Evolutionary conservation across 2,888 invertebrate genomes (phyloP).

Genomic region (Polydrusus cervinus): DNA sequence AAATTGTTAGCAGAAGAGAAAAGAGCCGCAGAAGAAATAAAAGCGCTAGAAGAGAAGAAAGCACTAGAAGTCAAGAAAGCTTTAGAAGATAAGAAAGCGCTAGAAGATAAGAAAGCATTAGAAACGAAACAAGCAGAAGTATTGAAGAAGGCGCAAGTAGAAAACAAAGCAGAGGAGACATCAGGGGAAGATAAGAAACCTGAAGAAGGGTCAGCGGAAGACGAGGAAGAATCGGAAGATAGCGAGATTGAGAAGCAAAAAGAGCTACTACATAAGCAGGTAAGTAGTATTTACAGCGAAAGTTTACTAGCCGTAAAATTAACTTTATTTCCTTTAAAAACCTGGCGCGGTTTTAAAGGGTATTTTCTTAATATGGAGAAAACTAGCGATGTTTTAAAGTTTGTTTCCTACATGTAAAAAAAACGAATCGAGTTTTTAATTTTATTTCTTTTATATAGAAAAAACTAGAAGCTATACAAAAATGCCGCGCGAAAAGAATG

Average conservation of each 20-base stretch:
- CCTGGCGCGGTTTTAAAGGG: too few species aligned
- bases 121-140: slow-evolving; percentile 6
- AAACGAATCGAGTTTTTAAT: too few species aligned
- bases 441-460: slow-evolving; percentile 25
- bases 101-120: background rate
- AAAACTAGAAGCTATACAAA: slow-evolving; percentile 50
- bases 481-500: slow-evolving; percentile 51
- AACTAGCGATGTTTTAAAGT: too few species aligned
- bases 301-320: too few species aligned
- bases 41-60: slow-evolving; percentile 2
- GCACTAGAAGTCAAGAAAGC: background rate
- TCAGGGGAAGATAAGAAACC: background rate
- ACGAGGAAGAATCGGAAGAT: slow-evolving; percentile 32
- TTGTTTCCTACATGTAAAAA: too few species aligned
- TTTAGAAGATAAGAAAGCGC: background rate
- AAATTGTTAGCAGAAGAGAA: background rate
- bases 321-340: too few species aligned
- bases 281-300: background rate
- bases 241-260: slow-evolving; percentile 41
- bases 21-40: background rate
- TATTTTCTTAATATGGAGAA: too few species aligned
- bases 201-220: slow-evolving; percentile 27
- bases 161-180: slow-evolving; percentile 26
- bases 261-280: slow-evolving; percentile 26
- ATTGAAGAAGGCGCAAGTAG: background rate